These are phyloP conservation scores for Cossypha caffra DNA, from an alignment of 2,797 vertebrate species.

Conservation along the genomic window DNA sequence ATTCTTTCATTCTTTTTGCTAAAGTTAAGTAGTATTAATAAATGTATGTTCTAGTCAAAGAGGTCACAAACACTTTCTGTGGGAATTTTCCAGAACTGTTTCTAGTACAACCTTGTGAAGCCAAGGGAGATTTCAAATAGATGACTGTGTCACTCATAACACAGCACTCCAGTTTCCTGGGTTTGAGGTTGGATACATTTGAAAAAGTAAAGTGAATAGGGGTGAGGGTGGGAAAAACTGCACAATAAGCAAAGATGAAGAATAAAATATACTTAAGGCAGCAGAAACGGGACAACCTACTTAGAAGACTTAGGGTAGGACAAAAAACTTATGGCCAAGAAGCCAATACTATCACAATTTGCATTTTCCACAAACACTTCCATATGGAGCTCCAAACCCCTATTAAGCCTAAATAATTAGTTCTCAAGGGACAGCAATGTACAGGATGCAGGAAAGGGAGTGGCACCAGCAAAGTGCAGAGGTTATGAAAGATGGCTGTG, in stretches of 20 bases:
- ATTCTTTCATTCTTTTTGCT: neutral
- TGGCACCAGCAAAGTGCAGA: neutral
- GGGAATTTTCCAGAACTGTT: neutral
- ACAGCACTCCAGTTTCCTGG: neutral
- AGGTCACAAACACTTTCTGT: neutral
- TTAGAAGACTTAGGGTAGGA: neutral
- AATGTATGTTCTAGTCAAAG: neutral
- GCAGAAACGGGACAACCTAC: neutral
- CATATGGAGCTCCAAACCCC: neutral
- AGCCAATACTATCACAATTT: neutral
- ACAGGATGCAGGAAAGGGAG: neutral
- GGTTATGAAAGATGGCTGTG: accelerated
- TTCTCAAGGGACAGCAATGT: neutral
- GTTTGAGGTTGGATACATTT: neutral
- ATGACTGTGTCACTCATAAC: neutral
- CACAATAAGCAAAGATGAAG: neutral
- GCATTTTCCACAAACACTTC: neutral
- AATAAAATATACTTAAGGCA: neutral
- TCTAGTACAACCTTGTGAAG: neutral
- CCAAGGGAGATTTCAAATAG: neutral
- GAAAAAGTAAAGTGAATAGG: neutral
- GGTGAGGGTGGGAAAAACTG: accelerated
- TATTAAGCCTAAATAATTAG: neutral
- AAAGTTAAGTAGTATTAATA: neutral
- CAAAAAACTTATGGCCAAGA: neutral